Base-by-base conservation (phyloP, 2,888 invertebrate species). In the Noctua janthe region DNA sequence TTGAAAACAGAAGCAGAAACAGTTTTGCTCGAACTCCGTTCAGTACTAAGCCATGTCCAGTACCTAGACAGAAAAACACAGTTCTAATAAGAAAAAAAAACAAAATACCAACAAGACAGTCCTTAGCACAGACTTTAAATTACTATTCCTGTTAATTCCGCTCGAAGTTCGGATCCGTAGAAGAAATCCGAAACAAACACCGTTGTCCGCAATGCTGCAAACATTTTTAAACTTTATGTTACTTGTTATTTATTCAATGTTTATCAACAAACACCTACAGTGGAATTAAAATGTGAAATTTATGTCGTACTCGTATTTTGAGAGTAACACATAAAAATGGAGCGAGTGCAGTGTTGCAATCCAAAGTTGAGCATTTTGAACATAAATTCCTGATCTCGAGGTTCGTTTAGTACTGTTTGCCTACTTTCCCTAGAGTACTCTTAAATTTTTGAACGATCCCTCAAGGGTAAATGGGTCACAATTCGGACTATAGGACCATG, bases 351-450 rank as follows among this genome's bases (percentile, higher is more conserved):
- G 82, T 86, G 66, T 87, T 80, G 82, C 84, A 88, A 78, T 83
- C 88, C 82, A 83, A 90, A 91, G 89, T 90, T 90, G 76, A 77
- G 78, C 78, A 85, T 89, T 90, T 88, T 76, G 80, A 84, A 87
- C 90, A 88, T 90, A 90, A 90, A 87, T 87, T 86, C 72, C 86
- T 89, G 87, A 90, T 89, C 78, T 74, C 73, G 47, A 78, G 78
- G 51, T 54, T 62, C 64, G 88, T 89, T 89, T 80, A 80, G 64
- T 43, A 54, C 20, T 23, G 20, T 47, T 66, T 39, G 23, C 43
- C 20, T 74, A 77, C 77, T 83, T 74, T 78, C 64, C 39, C 1
- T 20, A 20, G 20, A 79, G n/a, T 62, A n/a, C 5, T 20, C 4
- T 8, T 3, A n/a, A 20, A 23, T 75, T 23, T 35, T 74, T 23